These are phyloP conservation scores for Festucalex cinctus DNA, from an alignment of 2,113 vertebrate genomes.

Conservation along the genomic window DNA sequence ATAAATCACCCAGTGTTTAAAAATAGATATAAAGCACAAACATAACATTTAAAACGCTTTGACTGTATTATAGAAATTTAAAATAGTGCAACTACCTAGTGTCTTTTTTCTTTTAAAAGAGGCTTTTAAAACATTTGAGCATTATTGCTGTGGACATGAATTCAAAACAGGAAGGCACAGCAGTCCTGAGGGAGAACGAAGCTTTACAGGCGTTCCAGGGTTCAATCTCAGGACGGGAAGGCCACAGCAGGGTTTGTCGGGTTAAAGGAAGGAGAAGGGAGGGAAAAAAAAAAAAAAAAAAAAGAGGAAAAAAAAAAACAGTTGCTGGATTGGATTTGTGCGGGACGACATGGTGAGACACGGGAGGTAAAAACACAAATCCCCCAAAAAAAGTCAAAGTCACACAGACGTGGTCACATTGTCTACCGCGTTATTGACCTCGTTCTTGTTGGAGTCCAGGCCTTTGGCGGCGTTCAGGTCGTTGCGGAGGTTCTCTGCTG, in stretches of 20 bases:
- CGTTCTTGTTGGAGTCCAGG: constrained; percentile 99
- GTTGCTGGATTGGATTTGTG: constrained; percentile 35
- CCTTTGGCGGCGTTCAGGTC: constrained; percentile 95
- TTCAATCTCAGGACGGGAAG: constrained; percentile 68
- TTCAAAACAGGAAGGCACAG: constrained; percentile 84
- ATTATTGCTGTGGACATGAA: constrained; percentile 69
- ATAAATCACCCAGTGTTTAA: constrained; percentile 79
- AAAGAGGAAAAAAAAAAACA: too few relatives aligned
- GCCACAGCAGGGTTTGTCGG: constrained; percentile 46
- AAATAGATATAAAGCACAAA: constrained; percentile 77
- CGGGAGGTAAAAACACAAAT: constrained; percentile 77
- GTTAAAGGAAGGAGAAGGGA: constrained; percentile 7
- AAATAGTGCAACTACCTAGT: constrained; percentile 75
- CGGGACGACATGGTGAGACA: constrained; percentile 65
- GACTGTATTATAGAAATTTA: constrained; percentile 62
- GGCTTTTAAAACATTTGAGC: constrained; percentile 64
- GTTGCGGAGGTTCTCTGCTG: constrained; percentile 91
- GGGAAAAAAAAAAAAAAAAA: constrained; percentile 1
- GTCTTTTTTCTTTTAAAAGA: constrained; percentile 54
- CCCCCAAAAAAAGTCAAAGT: constrained; percentile 73
- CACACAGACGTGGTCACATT: constrained; percentile 97
- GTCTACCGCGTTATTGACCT: constrained; percentile 95
- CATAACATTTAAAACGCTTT: constrained; percentile 72
- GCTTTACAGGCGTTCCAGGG: constrained; percentile 58
- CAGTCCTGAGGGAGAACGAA: constrained; percentile 53